Percentiles rank a stretch among this genome's conserved stretches.
These are phyloP conservation scores for Tridacna crocea DNA, from an alignment of 2,888 invertebrate species.

Conservation along the genomic window DNA sequence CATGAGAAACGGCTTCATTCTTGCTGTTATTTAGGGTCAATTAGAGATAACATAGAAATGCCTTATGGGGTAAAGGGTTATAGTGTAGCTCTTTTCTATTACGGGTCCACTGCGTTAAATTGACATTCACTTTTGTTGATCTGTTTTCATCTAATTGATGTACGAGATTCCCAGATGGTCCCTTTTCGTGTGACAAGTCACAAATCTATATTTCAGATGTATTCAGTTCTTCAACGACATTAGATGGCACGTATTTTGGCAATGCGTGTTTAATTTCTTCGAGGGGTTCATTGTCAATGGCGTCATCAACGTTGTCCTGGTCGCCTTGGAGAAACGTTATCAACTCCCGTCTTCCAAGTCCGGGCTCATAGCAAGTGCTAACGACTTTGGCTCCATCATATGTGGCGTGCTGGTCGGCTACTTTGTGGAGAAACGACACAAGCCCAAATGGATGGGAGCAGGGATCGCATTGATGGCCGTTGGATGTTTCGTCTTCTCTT, in stretches of 20 bases:
- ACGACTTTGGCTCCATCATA: constrained; percentile 68
- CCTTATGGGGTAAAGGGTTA: too few species aligned
- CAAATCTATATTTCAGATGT: constrained; percentile 45
- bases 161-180: too few species aligned
- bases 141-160: too few species aligned
- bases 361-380: constrained; percentile 66
- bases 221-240: constrained; percentile 66
- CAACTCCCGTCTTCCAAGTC: constrained; percentile 63
- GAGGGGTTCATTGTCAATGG: constrained; percentile 73
- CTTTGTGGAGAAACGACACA: constrained; percentile 66
- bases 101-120: too few species aligned
- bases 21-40: too few species aligned
- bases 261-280: constrained; percentile 67
- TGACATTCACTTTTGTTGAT: too few species aligned
- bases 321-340: constrained; percentile 70
- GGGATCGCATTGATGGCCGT: constrained; percentile 66
- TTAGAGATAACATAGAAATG: too few species aligned
- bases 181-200: too few species aligned
- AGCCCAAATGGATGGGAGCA: constrained; percentile 64
- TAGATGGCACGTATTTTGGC: constrained; percentile 66
- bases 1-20: too few species aligned
- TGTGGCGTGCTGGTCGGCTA: constrained; percentile 62
- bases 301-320: constrained; percentile 68
- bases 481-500: constrained; percentile 67
- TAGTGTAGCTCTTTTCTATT: too few species aligned